A percentile compares a stretch with the other conserved stretches of the same genome.
These are phyloP conservation scores for Chaenogobius annularis DNA, from an alignment of 2,113 vertebrate species.

Conservation along the genomic window DNA sequence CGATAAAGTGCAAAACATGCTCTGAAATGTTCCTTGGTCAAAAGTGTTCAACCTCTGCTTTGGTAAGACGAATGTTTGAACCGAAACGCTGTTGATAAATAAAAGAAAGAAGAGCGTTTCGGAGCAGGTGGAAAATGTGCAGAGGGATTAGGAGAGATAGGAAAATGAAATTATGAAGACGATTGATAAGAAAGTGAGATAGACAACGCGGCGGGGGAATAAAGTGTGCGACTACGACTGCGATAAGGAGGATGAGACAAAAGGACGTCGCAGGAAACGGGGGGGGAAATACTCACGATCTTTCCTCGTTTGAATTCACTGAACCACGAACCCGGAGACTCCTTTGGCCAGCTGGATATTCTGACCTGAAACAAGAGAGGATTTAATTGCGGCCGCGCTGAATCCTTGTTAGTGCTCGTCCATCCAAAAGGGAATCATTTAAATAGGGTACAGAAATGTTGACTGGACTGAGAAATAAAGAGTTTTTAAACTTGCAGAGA, in stretches of 20 bases:
- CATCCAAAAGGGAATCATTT: background rate
- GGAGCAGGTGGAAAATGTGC: background rate
- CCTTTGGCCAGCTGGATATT: slow-evolving; percentile 97
- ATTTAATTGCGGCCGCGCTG: background rate
- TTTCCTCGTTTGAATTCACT: slow-evolving; percentile 99
- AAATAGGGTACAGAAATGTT: no score
- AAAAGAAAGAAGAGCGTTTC: background rate
- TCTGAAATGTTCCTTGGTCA: background rate
- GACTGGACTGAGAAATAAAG: no score
- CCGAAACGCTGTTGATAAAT: background rate
- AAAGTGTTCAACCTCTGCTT: background rate
- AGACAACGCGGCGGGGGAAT: background rate
- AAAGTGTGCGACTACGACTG: slow-evolving; percentile 15
- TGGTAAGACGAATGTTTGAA: background rate
- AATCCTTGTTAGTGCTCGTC: background rate
- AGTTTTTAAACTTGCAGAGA: no score
- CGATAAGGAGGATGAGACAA: slow-evolving; percentile 21
- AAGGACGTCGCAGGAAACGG: slow-evolving; percentile 7
- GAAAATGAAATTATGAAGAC: background rate
- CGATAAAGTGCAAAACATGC: background rate
- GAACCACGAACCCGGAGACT: slow-evolving; percentile 94
- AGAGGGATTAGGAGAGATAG: background rate
- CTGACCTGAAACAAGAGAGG: slow-evolving; percentile 78
- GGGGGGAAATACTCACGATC: slow-evolving; percentile 82
- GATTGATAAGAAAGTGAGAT: background rate